Base-by-base conservation (phyloP, 2,113 vertebrate species). In the Rhombomys opimus region DNA sequence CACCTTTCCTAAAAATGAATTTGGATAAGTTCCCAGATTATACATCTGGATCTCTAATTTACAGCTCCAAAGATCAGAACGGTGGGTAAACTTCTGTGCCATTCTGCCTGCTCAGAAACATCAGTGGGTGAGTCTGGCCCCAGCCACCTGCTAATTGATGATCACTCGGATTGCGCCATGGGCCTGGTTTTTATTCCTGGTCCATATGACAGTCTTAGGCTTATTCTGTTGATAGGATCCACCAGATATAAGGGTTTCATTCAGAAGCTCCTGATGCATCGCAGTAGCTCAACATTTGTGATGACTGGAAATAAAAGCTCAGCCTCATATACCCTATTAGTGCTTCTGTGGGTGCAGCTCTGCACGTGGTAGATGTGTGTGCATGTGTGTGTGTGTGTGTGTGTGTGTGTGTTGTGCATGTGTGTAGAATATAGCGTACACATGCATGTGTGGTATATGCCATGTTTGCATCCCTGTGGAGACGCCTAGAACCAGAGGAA, bases 1-100 rank as follows among this genome's bases (percentile, higher is more conserved):
- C 87, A 54, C 97, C 80, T 90, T 91, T 41, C 5, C 96, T 61
- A 87, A 94, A 96, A 93, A 54, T 73, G 95, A 92, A 77, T 88
- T 82, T 94, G 96, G 96, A 88, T 35, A 68, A 72, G 75, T 88
- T 96, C 95, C 96, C 96, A 95, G 96, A 90, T 65, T n/a, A 76
- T 46, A 81, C 75, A 75, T 87, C 93, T 94, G 96, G 78, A 5
- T 67, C 67, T 46, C 54, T 94, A 22, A 91, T 96, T 91, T 85
- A 92, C 75, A 77, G 30, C 92, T 61, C 38, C 10, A 5, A 75
- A 41, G 87, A 72, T 88, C 70, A 92, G 95, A 84, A 73, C 41
- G 7, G 50, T 87, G 70, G 92, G 89, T 91, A 89, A 97, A 93
- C 82, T 87, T 30, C 61, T 1, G 46, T 41, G 61, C 72, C 73